phyloP scores from a whole-genome alignment of 2,113 vertebrate species.

The Mobula hypostoma region DNA sequence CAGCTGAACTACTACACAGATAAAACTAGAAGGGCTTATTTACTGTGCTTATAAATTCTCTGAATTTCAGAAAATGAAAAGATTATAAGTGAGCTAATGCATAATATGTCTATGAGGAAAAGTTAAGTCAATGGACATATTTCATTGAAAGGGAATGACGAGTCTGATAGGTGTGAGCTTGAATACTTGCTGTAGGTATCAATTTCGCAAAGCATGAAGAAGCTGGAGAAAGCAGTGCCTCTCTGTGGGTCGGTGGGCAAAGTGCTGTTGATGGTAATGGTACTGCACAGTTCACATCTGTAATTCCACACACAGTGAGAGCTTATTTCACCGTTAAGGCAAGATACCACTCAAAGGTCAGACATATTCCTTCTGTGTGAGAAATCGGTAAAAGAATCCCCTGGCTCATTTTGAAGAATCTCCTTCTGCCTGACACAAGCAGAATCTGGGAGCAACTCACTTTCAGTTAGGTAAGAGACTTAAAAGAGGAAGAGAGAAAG shows the following conservation, averaged over 20 bases:
- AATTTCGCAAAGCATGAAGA: not conserved
- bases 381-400: not conserved
- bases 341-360: not conserved
- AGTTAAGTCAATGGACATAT: not conserved
- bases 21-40: not conserved
- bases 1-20: not conserved
- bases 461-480: not conserved
- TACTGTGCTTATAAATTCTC: not conserved
- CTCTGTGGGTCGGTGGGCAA: not conserved
- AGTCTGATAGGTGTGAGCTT: not conserved
- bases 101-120: not conserved
- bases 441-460: not conserved
- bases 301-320: not conserved
- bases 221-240: not conserved
- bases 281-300: not conserved
- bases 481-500: not conserved
- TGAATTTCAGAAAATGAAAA: not conserved
- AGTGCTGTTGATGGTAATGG: not conserved
- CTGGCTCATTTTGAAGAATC: not conserved
- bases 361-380: not conserved
- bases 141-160: not conserved
- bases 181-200: not conserved
- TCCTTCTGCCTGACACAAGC: not conserved
- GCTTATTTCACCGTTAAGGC: not conserved
- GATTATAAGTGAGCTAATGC: not conserved